Evolutionary conservation across 2,888 invertebrate genomes (phyloP), one percentile per base, ranked within the genome.

Genomic region (Microdon myrmicae): DNA sequence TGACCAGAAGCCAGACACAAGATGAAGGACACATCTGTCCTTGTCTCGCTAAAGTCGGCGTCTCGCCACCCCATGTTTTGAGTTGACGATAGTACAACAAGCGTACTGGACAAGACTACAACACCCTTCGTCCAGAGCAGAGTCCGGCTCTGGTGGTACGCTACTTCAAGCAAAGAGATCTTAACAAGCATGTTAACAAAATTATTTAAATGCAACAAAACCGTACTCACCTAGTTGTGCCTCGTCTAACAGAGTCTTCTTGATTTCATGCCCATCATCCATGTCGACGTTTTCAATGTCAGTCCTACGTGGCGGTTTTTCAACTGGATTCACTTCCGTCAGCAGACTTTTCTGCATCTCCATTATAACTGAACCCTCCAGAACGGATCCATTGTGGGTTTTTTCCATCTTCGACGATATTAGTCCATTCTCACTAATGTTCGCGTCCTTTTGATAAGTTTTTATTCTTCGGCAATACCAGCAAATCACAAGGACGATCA

Each of bases 291-390:
- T 84, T 13, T 90, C 89, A 47, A 85, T 85, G 56, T 91, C 90
- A 68, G 89, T 89, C 59, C 90, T 83, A 37, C 92, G 82, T 3
- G 91, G 90, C 0, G 92, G 90, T 73, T 93, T 92, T 54, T 89
- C 89, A 10, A 92, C 89, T 0, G 92, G 92, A 80, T 92, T 92
- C 17, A 92, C 90, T 41, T 91, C 89, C 2, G 90, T 89, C 67
- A 93, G 87, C 37, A 92, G 81, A 67, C 90, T 90, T 77, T 93
- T 92, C 75, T 92, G 91, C 83, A 92, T 90, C 74, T 93, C 92
- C 53, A 88, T 87, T 38, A 88, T 86, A 2, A 89, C 88, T 1
- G 90, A 89, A 1, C 88, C 88, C 74, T 90, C 89, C 55, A 90
- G 84, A 70, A 88, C 83, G 7, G 90, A 87, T 68, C 89, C 87